A percentile compares a stretch with the other conserved stretches of the same genome.
Conservation (phyloP, 2,113 vertebrate species). For the Psilopsiagon aurifrons region DNA sequence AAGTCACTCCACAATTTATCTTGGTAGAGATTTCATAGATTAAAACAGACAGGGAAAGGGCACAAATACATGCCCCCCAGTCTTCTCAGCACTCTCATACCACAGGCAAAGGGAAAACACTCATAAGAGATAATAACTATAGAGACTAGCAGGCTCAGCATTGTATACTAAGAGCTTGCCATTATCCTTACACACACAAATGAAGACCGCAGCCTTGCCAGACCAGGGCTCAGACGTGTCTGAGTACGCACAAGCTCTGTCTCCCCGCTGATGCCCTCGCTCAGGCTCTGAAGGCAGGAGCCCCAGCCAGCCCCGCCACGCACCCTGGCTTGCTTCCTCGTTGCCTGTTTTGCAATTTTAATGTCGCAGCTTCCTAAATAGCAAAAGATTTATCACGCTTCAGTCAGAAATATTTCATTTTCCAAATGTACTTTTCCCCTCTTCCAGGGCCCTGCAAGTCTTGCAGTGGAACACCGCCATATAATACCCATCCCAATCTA, state of each 20-base stretch:
- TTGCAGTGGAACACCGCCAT: slow-evolving; percentile 2
- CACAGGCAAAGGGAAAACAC: neutral
- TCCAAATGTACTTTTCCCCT: slow-evolving; percentile 28
- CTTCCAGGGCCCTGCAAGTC: slow-evolving; percentile 1
- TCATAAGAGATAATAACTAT: neutral
- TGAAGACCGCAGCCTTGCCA: neutral
- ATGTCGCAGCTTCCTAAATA: slow-evolving; percentile 74
- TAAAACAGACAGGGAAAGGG: neutral
- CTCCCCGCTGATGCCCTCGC: neutral
- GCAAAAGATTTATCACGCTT: slow-evolving; percentile 58
- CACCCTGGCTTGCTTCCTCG: neutral
- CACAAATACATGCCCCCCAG: neutral
- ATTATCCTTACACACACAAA: neutral
- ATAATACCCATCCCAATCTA: slow-evolving; percentile 5
- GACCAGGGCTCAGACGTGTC: neutral
- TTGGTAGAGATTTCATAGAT: neutral
- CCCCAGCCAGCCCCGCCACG: slow-evolving; percentile 17
- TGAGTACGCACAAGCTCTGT: neutral
- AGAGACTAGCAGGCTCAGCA: neutral
- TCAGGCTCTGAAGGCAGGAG: neutral
- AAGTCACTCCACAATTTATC: neutral
- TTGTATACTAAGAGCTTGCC: neutral
- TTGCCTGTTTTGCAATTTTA: slow-evolving; percentile 68
- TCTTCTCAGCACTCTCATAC: neutral
- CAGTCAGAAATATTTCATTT: slow-evolving; percentile 74